phyloP scores from a whole-genome alignment of 2,113 vertebrate species.

The Grus americana region DNA sequence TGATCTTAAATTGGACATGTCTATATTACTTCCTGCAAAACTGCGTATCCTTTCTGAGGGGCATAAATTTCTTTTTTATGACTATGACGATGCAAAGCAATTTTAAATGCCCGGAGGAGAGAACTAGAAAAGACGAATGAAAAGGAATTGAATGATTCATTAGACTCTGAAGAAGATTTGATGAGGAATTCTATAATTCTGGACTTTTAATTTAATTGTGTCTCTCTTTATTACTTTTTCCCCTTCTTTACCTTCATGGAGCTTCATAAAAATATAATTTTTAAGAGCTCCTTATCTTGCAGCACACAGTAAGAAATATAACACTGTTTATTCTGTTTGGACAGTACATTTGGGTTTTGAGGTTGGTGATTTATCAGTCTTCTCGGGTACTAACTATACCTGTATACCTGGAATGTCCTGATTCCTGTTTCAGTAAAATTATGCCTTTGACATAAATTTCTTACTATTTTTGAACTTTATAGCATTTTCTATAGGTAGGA shows the following conservation, averaged over 20 bases:
- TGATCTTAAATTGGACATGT: slow-evolving; percentile 65
- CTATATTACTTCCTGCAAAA: slow-evolving; percentile 70
- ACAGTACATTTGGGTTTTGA: slow-evolving; percentile 39
- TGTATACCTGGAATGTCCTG: background rate
- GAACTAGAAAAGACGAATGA: slow-evolving; percentile 55
- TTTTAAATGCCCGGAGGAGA: slow-evolving; percentile 69
- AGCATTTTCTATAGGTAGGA: slow-evolving; percentile 33
- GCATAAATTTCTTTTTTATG: slow-evolving; percentile 68
- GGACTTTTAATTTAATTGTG: slow-evolving; percentile 57
- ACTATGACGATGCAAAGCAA: slow-evolving; percentile 52
- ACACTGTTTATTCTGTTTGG: slow-evolving; percentile 48
- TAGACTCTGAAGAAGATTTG: slow-evolving; percentile 47
- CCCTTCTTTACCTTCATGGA: slow-evolving; percentile 6
- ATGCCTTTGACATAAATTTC: slow-evolving; percentile 52
- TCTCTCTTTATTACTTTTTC: slow-evolving; percentile 11
- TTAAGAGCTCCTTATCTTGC: slow-evolving; percentile 15
- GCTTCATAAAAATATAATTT: slow-evolving; percentile 37
- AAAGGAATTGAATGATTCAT: slow-evolving; percentile 70
- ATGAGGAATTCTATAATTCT: slow-evolving; percentile 64
- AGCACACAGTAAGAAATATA: slow-evolving; percentile 44
- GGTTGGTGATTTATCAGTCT: slow-evolving; percentile 36
- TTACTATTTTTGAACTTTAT: slow-evolving; percentile 41
- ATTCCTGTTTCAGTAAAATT: slow-evolving; percentile 42
- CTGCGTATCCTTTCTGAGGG: slow-evolving; percentile 51
- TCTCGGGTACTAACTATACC: background rate